Evolutionary conservation across 92 coral and sea anemone genomes (phyloP).

Genomic region (Virgularia gustaviana): DNA sequence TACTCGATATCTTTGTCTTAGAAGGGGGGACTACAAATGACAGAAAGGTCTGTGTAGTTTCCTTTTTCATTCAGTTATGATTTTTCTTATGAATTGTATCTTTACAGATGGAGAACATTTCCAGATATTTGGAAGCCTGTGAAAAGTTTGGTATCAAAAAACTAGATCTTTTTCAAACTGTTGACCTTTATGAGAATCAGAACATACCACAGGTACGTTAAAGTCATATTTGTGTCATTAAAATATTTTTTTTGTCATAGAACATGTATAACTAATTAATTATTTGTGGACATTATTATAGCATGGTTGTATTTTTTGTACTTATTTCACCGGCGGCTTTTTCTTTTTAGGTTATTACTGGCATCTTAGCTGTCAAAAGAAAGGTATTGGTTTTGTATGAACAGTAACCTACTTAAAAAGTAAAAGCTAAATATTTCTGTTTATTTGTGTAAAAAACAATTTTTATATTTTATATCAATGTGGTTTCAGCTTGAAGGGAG

Average conservation of each 20-base stretch:
- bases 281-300: background rate
- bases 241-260: background rate
- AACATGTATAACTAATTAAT: background rate
- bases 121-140: constrained; percentile 61
- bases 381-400: too few relatives aligned
- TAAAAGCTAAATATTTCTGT: too few relatives aligned
- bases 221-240: too few relatives aligned
- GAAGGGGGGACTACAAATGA: too few relatives aligned
- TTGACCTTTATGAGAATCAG: constrained; percentile 78
- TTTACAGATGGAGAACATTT: constrained; percentile 86
- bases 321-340: background rate
- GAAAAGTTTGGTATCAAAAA: constrained; percentile 63
- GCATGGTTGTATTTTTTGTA: background rate
- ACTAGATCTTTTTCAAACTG: constrained; percentile 75
- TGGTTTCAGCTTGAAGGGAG: background rate
- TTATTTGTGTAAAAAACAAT: too few relatives aligned
- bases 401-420: too few relatives aligned
- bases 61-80: too few relatives aligned
- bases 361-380: constrained; percentile 78
- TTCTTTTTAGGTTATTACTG: constrained; percentile 64
- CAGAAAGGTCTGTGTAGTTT: too few relatives aligned
- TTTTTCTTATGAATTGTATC: background rate
- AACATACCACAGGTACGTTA: constrained; percentile 81
- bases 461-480: background rate
- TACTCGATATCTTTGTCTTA: too few relatives aligned